A percentile compares a stretch with the other conserved stretches of the same genome.
Evolutionary conservation across 2,113 vertebrate species (phyloP).

Genomic region (Alaudala cheleensis): DNA sequence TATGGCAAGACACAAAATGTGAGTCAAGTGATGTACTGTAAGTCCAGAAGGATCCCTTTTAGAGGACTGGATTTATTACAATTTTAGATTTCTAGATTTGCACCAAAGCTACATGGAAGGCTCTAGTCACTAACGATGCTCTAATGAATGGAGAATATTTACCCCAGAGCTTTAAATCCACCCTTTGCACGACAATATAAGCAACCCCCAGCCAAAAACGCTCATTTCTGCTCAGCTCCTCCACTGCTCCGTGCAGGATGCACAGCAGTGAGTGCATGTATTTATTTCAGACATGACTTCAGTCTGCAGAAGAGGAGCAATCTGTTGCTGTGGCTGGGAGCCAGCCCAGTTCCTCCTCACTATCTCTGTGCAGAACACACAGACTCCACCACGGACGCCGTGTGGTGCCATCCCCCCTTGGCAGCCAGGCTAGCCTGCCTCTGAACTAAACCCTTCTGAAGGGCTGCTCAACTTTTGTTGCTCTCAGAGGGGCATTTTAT

Average conservation of each 20-base stretch:
- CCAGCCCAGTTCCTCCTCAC: not conserved
- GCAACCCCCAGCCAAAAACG: not conserved
- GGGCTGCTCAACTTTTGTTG: not conserved
- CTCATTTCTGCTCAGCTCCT: not conserved
- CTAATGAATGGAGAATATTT: not conserved
- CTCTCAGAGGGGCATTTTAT: not conserved
- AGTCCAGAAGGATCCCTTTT: not conserved
- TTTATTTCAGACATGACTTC: conserved; percentile 38
- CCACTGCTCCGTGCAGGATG: not conserved
- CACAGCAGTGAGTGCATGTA: accelerated
- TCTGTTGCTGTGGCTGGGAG: conserved; percentile 3
- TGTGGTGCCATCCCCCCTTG: not conserved
- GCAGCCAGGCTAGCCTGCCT: not conserved
- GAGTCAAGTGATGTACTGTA: not conserved
- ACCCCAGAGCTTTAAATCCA: not conserved
- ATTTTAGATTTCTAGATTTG: too few relatives aligned
- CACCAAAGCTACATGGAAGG: not conserved
- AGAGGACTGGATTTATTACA: not conserved
- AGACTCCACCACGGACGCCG: accelerated
- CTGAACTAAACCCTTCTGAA: not conserved
- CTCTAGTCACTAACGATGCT: accelerated
- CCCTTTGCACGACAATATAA: not conserved
- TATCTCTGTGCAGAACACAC: not conserved
- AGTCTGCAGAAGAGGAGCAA: conserved; percentile 28
- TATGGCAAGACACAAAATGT: accelerated